Conservation (phyloP, 2,888 invertebrate species). For the Sclerodermus sp. region DNA sequence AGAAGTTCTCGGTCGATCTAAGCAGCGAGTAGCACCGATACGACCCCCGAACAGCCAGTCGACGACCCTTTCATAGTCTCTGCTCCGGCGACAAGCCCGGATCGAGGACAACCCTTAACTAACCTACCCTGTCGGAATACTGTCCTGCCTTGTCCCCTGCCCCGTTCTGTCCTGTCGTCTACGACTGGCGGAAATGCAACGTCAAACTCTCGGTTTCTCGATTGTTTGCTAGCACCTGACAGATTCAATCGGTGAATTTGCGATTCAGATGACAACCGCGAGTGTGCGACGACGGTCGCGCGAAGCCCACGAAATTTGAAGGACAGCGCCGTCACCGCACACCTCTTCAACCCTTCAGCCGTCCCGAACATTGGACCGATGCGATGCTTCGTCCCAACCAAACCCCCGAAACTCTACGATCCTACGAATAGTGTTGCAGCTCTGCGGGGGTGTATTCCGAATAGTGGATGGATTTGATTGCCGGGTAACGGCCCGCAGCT, state of each 20-base stretch:
- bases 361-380: too few species aligned
- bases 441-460: neutral
- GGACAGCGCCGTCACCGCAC: neutral
- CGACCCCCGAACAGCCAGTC: too few species aligned
- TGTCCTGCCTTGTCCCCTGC: too few species aligned
- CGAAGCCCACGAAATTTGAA: conserved; percentile 14
- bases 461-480: neutral
- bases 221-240: conserved; percentile 27
- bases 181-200: conserved; percentile 11
- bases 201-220: conserved; percentile 26
- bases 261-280: conserved; percentile 29
- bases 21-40: neutral
- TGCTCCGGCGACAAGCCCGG: too few species aligned
- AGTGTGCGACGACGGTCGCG: neutral
- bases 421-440: conserved; percentile 4
- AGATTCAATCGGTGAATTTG: conserved; percentile 31
- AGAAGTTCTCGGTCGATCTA: neutral
- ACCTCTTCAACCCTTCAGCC: too few species aligned
- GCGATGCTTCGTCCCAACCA: too few species aligned
- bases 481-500: too few species aligned
- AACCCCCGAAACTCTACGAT: neutral
- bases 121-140: too few species aligned
- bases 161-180: neutral
- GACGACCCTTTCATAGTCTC: too few species aligned
- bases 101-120: too few species aligned